Evolutionary conservation across 1,140 invertebrate species (phyloP), one percentile per base, ranked within the genome.

Genomic region (Drosophila biarmipes): DNA sequence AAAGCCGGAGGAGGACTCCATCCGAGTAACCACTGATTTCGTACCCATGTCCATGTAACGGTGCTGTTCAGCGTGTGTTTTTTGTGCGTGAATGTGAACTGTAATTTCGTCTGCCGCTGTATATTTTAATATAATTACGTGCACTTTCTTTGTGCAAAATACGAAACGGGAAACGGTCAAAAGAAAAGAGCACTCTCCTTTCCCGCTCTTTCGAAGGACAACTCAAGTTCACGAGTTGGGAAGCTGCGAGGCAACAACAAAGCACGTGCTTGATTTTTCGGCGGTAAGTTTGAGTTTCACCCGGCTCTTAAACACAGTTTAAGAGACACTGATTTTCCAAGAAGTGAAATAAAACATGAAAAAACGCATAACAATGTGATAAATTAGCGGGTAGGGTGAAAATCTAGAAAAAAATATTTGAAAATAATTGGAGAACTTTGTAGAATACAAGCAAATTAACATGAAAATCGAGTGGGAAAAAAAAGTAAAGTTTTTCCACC

Each of bases 121-220:
- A 87, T 82, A 82, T 79, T 87, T 89, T 82, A 89, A 68, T 71
- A 71, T 62, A 68, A 85, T 86, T 73, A 80, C 67, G 73, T 54
- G 73, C 77, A 64, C 77, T 80, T 77, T 80, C 71, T 75, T 63
- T 42, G 72, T 58, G 45, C 57, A 69, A 46, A 37, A 62, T 38
- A 6, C 48, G 53, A 48, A 55, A 19, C 31, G 37, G 4, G 34
- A 42, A 15, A 38, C 19, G 56, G 31, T 19, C 17, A n/a, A 6
- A 15, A 56, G 17, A 55, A 21, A 34, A 55, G 24, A 45, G 34
- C 40, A 38, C 37, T 12, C 19, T 72, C 43, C 35, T 35, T 49
- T 54, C 53, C 57, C 40, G 45, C 64, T 21, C 52, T 42, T 52
- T 49, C 27, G 63, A 85, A 85, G 80, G 81, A 85, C 80, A 76